A percentile compares a stretch with the other conserved stretches of the same genome.
Conservation (phyloP, 1,140 invertebrate genomes). For the Pseudomyrmex cubaensis region DNA sequence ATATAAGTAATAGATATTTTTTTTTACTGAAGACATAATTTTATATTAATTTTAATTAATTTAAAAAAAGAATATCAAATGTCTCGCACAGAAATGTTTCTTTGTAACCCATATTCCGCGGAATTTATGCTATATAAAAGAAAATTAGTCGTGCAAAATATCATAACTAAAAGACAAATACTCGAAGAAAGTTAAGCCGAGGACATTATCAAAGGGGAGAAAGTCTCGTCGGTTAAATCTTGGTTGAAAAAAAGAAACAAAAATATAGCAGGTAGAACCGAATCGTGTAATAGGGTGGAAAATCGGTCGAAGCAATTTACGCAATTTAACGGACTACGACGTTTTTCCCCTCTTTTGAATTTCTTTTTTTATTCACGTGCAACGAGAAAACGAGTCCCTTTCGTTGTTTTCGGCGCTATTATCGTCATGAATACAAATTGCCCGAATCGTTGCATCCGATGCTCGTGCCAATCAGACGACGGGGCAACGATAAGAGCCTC, state of each 20-base stretch:
- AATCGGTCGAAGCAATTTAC: slow-evolving; percentile 29
- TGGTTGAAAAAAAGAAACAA: not conserved
- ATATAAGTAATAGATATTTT: not conserved
- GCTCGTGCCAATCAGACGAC: not conserved
- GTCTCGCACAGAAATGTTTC: not conserved
- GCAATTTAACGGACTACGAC: not conserved
- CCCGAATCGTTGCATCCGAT: not conserved
- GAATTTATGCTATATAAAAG: not conserved
- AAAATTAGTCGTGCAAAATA: not conserved
- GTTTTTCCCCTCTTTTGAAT: not conserved
- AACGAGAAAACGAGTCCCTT: not conserved
- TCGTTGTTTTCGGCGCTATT: slow-evolving; percentile 23
- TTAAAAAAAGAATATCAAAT: not conserved
- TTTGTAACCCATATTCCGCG: not conserved
- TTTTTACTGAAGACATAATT: too few relatives aligned
- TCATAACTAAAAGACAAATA: not conserved
- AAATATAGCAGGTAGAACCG: not conserved
- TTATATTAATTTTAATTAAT: not conserved
- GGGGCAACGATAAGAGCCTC: not conserved
- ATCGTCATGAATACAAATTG: slow-evolving; percentile 47
- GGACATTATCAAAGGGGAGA: not conserved
- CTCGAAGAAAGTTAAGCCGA: not conserved
- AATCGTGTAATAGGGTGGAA: slow-evolving; percentile 31
- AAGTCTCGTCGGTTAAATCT: not conserved
- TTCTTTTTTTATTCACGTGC: not conserved